These are phyloP conservation scores for Peromyscus eremicus DNA, from an alignment of 2,797 vertebrate genomes.

Conservation along the genomic window DNA sequence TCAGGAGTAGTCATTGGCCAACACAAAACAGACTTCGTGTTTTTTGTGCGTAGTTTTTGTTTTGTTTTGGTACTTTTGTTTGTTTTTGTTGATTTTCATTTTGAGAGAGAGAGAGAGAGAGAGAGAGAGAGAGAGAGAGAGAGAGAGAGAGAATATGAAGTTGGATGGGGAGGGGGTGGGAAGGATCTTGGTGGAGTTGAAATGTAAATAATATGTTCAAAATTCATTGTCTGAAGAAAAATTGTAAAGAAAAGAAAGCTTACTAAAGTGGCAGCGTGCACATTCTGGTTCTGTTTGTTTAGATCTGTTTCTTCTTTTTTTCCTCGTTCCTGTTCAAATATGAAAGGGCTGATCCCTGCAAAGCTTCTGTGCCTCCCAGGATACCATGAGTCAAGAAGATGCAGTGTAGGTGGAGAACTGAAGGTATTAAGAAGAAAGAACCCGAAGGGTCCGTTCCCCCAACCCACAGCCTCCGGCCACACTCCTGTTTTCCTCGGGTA, in stretches of 20 bases:
- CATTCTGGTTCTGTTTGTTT: slow-evolving; percentile 12
- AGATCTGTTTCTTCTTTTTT: neutral
- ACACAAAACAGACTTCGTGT: neutral
- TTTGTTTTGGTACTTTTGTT: neutral
- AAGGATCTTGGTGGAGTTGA: neutral
- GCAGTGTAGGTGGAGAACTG: neutral
- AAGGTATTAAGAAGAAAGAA: neutral
- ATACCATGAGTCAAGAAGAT: neutral
- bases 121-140: neutral
- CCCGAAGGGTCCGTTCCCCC: neutral
- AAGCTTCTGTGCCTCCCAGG: neutral
- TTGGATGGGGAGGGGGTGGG: neutral
- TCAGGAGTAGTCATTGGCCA: neutral
- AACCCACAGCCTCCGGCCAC: too few species aligned
- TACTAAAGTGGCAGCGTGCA: neutral
- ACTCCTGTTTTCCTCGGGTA: neutral
- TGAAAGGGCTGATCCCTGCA: neutral
- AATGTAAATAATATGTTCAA: neutral
- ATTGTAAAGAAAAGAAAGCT: neutral
- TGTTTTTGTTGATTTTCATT: neutral
- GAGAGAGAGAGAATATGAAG: neutral
- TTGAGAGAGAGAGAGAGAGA: neutral
- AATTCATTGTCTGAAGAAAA: neutral
- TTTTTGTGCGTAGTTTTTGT: too few species aligned
- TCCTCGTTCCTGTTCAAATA: neutral